Evolutionary conservation across 2,797 vertebrate genomes (phyloP), one percentile per base, ranked within the genome.

Genomic region (Chromobotia macracanthus): DNA sequence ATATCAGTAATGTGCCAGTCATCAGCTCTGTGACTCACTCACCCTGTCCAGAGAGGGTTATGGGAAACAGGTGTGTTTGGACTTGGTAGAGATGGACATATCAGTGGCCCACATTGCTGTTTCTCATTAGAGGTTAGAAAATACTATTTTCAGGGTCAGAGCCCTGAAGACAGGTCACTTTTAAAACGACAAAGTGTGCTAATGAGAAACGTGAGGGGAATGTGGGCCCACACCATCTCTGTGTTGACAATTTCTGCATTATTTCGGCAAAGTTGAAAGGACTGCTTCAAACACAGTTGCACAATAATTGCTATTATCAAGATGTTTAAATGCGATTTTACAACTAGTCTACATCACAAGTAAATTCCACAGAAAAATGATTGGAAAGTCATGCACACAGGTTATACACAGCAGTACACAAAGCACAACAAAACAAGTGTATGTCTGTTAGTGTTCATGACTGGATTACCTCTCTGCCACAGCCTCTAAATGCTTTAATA

Each of bases 111-210:
- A 65, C 16, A 66, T 80, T 83, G 46, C 89, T 93, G 93, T 70
- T 89, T 90, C 79, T 84, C 67, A 92, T 92, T 92, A 93, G 73
- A 46, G 81, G 84, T 83, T 78, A 72, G 67, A 64, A 66, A 88
- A 81, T 82, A 87, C 77, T 83, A 87, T 93, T 92, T 91, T 92
- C 87, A 83, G 90, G 91, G 90, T 92, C 91, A 89, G 72, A 83
- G 83, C 80, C 81, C 83, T 84, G 67, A 81, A 87, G 65, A 90
- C 81, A 83, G 87, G 84, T 83, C 89, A 88, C 84, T 83, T 87
- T 91, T 87, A 88, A 83, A 23, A 82, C 77, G 80, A 82, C 70
- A 75, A 60, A 60, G 77, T 73, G 86, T 81, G 85, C 75, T 72
- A 68, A 67, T 75, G 80, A 84, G 82, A 82, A 85, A 53, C 70